Evolutionary conservation across 1,140 invertebrate genomes (phyloP), one percentile per base, ranked within the genome.

Genomic region (Pogonognathellus flavescens): DNA sequence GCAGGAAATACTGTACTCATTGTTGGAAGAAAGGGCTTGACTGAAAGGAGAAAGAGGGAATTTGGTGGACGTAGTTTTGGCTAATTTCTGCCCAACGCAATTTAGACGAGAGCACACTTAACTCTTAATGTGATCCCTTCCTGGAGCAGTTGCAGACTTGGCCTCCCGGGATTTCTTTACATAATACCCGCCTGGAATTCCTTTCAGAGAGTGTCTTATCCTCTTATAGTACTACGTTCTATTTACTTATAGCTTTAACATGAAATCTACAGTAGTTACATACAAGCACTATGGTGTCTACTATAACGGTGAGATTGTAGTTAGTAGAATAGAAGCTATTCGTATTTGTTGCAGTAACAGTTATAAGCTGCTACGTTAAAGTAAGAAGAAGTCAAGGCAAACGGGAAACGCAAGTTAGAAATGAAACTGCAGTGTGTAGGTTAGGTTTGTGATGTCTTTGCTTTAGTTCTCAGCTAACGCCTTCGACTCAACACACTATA

Each of bases 61-160:
- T 76, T 76, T 16, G 16, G 70, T 76, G 70, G 70, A 76, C 70
- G 70, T 41, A 76, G 52, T 82, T 82, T 82, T 57, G 80, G 80
- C 55, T 82, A 82, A 82, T 82, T 82, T 82, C 80, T 82, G 80
- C 80, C 80, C 80, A 82, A 82, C 80, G 80, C 80, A 82, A 82
- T 82, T 82, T 82, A 59, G 80, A 82, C 52, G 22, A 22, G 50
- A 57, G 53, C 80, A 57, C 52, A 82, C 80, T 82, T 82, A 82
- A 82, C 80, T 82, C 80, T 82, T 82, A 82, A 82, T 82, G 80
- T 82, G 80, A 55, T 82, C 80, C 80, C 80, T 82, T 82, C 80
- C 80, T 59, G 52, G 52, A 57, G 52, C 80, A 57, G 52, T 59
- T 57, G 80, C 80, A 82, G 52, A 41, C 55, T 55, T 59, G 52